phyloP scores from a whole-genome alignment of 2,888 invertebrate species.

The Acleris literana region DNA sequence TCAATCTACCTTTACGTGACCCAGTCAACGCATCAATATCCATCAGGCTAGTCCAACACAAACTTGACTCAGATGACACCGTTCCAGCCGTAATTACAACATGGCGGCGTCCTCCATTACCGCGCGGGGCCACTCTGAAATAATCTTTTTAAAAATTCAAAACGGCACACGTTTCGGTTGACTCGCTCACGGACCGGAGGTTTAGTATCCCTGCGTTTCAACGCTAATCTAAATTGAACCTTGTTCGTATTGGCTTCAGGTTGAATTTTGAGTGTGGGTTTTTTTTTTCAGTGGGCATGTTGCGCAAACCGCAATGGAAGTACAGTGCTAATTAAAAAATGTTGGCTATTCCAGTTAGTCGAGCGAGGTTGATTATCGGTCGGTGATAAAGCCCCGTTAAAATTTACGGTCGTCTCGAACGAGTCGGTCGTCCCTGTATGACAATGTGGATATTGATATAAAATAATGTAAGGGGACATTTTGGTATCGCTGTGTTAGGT shows the following conservation, averaged over 20 bases:
- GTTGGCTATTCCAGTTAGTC: constrained; percentile 40
- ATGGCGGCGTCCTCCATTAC: constrained; percentile 63
- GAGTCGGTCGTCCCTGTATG: constrained; percentile 15
- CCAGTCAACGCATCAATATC: constrained; percentile 27
- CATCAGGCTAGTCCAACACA: constrained; percentile 13
- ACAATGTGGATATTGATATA: constrained; percentile 14
- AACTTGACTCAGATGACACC: constrained; percentile 50
- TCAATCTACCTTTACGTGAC: constrained; percentile 21
- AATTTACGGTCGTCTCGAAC: constrained; percentile 26
- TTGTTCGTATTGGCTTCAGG: constrained; percentile 39
- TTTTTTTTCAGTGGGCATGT: constrained; percentile 50
- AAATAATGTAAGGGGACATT: not conserved
- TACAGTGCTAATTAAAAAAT: constrained; percentile 62
- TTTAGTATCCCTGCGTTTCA: constrained; percentile 52
- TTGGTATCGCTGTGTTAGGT: not conserved
- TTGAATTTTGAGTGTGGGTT: constrained; percentile 37
- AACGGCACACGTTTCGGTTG: constrained; percentile 56
- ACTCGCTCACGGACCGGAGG: constrained; percentile 46
- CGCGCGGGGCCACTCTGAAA: constrained; percentile 60
- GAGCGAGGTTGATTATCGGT: constrained; percentile 33
- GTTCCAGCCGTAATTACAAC: constrained; percentile 58
- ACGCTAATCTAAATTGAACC: constrained; percentile 42
- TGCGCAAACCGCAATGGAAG: constrained; percentile 56
- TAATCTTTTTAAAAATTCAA: constrained; percentile 79
- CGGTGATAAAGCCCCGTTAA: constrained; percentile 22